Evolutionary conservation across 2,888 invertebrate species (phyloP), one percentile per base, ranked within the genome.

Genomic region (Eristalis tenax): DNA sequence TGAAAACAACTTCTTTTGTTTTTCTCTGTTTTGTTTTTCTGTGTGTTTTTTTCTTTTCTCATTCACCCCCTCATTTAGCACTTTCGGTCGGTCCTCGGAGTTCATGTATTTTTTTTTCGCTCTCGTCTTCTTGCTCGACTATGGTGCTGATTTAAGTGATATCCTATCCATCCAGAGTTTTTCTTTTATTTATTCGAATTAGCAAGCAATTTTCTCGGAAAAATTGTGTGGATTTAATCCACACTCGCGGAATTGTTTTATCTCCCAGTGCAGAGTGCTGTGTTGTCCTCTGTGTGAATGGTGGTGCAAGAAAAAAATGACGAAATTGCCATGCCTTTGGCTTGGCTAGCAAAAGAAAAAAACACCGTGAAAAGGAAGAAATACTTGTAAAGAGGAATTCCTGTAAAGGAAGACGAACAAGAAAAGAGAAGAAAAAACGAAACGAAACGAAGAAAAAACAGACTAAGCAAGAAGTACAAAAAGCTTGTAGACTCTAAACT

Each of bases 1-100:
- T 70, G 64, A 78, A 78, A 78, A 78, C 78, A 78, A 78, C 57
- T 71, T 64, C 64, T 70, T 56, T 70, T 78, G 70, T 78, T 70
- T 69, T 77, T 69, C 57, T 75, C 61, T 69, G 43, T 22, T 77
- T 77, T 69, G 56, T 78, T 70, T 18, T 64, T 77, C 63, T 57
- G 64, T 65, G 38, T 18, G 10, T 11, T 56, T 56, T 22, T 56
- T 56, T 56, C 22, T 56, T n/a, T 15, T 32, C 32, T 32, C 32
- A 32, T 32, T 56, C 8, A 43, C 38, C 40, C 35, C 18, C 69
- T 50, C n/a, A 43, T 77, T 69, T 26, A 56, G 61, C 18, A 50
- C 18, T n/a, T 50, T 18, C 50, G 56, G 63, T 63, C 77, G 56
- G 63, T 56, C 77, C 40, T 35, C 18, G 28, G 26, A 75, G 64